Percentiles rank a stretch among this genome's conserved stretches.
Conservation (phyloP, 1,140 invertebrate species). For the Temnothorax longispinosus region DNA sequence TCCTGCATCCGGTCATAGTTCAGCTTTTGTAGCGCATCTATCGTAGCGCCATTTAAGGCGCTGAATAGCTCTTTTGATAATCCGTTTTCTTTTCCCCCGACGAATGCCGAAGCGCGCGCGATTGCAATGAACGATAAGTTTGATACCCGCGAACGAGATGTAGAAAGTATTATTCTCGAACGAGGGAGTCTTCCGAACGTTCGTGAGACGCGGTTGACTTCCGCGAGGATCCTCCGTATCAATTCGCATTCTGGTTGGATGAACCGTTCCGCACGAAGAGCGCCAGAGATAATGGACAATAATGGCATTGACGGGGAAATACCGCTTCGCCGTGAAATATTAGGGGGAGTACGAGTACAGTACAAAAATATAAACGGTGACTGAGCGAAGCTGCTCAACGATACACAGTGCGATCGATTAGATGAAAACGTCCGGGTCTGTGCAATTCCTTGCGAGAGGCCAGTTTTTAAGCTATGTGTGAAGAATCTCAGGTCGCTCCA, state of each 20-base stretch:
- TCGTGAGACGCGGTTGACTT: constrained; percentile 52
- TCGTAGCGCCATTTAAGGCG: constrained; percentile 83
- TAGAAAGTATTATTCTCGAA: constrained; percentile 4
- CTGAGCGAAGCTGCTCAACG: constrained; percentile 15
- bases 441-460: constrained; percentile 32
- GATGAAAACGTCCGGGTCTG: background rate
- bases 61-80: constrained; percentile 74
- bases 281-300: constrained; percentile 58
- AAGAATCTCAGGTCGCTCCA: constrained; percentile 28
- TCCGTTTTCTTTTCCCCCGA: constrained; percentile 49
- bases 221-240: constrained; percentile 47
- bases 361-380: constrained; percentile 53
- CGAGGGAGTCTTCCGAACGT: constrained; percentile 29
- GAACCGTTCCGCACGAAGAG: constrained; percentile 47
- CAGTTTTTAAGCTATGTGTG: background rate
- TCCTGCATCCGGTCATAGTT: constrained; percentile 94
- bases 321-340: constrained; percentile 15
- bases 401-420: constrained; percentile 24
- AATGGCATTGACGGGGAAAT: constrained; percentile 46
- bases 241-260: constrained; percentile 49
- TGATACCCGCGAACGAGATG: background rate
- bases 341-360: constrained; percentile 41
- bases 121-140: constrained; percentile 5
- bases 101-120: constrained; percentile 30
- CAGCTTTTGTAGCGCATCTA: constrained; percentile 91